Evolutionary conservation across 2,113 vertebrate species (phyloP), one percentile per base, ranked within the genome.

Genomic region (Alaudala cheleensis): DNA sequence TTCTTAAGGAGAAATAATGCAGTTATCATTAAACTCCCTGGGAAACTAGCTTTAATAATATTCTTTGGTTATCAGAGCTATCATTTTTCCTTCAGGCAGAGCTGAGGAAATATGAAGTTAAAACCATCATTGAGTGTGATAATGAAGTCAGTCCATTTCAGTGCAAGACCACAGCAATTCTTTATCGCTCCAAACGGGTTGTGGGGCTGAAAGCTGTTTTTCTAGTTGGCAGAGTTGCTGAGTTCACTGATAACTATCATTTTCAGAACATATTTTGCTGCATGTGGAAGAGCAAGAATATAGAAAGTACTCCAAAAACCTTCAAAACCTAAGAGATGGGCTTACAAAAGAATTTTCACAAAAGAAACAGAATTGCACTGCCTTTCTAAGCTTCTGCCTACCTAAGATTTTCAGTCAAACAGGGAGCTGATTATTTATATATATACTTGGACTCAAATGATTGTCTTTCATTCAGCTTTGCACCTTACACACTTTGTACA

Each of bases 131-230:
- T 96, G 66, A 93, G 20, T 72, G 51, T 95, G 94, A 96, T 98
- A 97, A 98, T 97, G 94, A 97, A 97, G 87, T 96, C 58, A 78
- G 91, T 93, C 82, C 89, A 80, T 98, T 98, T 97, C 87, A 58
- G 49, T 60, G 66, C 73, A 96, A 96, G 92, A 95, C 77, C 71
- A 62, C 69, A 91, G 82, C 82, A 96, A 94, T 97, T 94, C 86
- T 97, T 97, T 98, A 95, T 97, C 93, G 0, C 91, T 97, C 86
- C 80, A 90, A 88, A 86, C 1, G 26, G 90, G 57, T 64, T 89
- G 83, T 96, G 83, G 54, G 62, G 82, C 85, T 96, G 66, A 91
- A 95, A 94, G 89, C 78, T 51, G 77, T 95, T 96, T 93, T 89
- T 97, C 87, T 93, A 84, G 58, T 57, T 44, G 81, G 44, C 37